Evolutionary conservation across 2,888 invertebrate species (phyloP), one percentile per base, ranked within the genome.

Genomic region (Hemithea aestivaria): DNA sequence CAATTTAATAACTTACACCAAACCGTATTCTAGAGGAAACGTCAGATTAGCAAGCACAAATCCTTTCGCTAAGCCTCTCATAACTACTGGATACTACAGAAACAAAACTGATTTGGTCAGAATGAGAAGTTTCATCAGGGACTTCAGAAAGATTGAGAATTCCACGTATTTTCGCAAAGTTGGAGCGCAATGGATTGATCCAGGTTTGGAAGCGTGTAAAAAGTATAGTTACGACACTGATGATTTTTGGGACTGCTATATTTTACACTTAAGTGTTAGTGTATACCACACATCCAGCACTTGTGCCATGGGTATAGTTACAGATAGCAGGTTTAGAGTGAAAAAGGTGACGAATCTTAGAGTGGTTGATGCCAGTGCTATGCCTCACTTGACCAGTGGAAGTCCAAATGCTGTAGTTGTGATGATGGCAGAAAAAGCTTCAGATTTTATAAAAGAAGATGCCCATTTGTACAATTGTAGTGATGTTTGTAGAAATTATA

Each of bases 311-410:
- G 51, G 49, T 0, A 6, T 36, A 3, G 62, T 60, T 0, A 45
- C 56, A 2, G 53, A 56, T 31, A 26, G 32, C 2, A 29, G 36
- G n/a, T 39, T 70, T 2, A 57, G 34, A 27, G 89, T 90, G 0
- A 68, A 87, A 51, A 90, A 89, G 0, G 72, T 90, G 0, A 72
- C 79, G 40, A 71, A 84, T 6, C 61, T 91, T 1, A 70, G 91
- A 26, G 89, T 92, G 1, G 89, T 90, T 0, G 91, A 92, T 50
- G 89, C 90, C 0, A 90, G 90, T 47, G 78, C 91, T 2, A 91
- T 92, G 87, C 91, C 91, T 0, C 66, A 69, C 10, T 84, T 89
- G 0, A 74, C 83, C 0, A 88, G 88, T 5, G 90, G 89, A 0
- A 89, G 90, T 48, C 89, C 89, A 0, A 87, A 90, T 43, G 90